These are phyloP conservation scores for Andrena camellia DNA, from an alignment of 2,888 invertebrate genomes.

Conservation along the genomic window DNA sequence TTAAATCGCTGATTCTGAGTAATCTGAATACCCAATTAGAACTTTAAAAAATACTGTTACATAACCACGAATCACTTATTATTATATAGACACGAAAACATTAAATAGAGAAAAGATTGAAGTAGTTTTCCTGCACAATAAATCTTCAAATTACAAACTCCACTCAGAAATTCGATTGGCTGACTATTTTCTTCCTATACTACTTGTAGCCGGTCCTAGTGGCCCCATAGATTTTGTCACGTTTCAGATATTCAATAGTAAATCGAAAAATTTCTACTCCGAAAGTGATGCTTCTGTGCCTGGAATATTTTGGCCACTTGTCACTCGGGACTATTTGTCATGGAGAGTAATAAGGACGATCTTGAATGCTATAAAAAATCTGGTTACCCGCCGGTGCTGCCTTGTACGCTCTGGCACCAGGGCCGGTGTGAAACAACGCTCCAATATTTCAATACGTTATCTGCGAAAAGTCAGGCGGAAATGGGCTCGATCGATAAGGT, in stretches of 20 bases:
- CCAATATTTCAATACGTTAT: conserved; percentile 69
- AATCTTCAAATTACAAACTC: no score
- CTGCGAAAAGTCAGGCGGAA: conserved; percentile 65
- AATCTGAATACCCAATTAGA: not conserved
- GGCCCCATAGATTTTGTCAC: no score
- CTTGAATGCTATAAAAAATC: conserved; percentile 9
- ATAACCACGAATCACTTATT: no score
- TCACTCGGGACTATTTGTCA: conserved; percentile 8
- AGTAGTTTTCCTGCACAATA: no score
- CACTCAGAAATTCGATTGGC: no score
- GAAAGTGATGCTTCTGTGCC: not conserved
- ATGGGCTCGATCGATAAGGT: conserved; percentile 61
- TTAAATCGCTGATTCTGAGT: conserved; percentile 17
- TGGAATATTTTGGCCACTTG: not conserved
- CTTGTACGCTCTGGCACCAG: conserved; percentile 19
- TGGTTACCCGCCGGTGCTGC: conserved; percentile 15
- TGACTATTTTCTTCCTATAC: no score
- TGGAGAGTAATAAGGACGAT: conserved; percentile 24
- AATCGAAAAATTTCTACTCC: not conserved
- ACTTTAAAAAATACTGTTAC: not conserved
- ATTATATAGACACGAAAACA: no score
- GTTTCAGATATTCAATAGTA: not conserved
- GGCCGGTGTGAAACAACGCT: conserved; percentile 32
- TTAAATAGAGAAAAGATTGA: no score
- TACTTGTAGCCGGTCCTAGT: no score